Percentiles rank a stretch among this genome's conserved stretches.
Conservation (phyloP, 1,140 invertebrate species). For the Drosophila bipectinata region DNA sequence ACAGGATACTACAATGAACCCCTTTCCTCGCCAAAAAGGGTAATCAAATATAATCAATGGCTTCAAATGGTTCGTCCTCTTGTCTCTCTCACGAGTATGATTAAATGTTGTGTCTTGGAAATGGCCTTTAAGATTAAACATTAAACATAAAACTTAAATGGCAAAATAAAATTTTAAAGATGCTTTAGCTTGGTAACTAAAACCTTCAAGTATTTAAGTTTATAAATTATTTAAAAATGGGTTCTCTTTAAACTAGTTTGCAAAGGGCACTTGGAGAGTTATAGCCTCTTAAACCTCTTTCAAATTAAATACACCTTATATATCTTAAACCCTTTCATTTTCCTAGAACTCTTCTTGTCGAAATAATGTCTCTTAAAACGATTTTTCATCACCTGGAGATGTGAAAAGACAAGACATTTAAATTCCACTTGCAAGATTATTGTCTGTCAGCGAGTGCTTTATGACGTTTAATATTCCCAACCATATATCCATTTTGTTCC, state of each 20-base stretch:
- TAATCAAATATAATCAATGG: slow-evolving; percentile 48
- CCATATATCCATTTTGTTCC: background rate
- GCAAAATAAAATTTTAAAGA: background rate
- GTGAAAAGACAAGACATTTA: slow-evolving; percentile 4
- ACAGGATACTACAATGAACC: background rate
- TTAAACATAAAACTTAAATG: background rate
- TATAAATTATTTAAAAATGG: too few relatives aligned
- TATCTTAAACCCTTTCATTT: background rate
- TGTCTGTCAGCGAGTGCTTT: slow-evolving; percentile 25
- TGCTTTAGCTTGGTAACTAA: too few relatives aligned
- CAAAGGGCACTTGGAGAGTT: too few relatives aligned
- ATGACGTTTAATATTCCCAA: slow-evolving; percentile 19
- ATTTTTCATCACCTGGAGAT: slow-evolving; percentile 8
- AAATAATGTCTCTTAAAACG: background rate
- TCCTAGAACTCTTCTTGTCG: background rate
- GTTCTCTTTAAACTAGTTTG: too few relatives aligned
- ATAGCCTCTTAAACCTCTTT: too few relatives aligned
- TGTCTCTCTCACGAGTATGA: slow-evolving; percentile 13
- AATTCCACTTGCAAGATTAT: slow-evolving; percentile 24
- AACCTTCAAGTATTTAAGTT: too few relatives aligned
- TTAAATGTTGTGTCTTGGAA: slow-evolving; percentile 14
- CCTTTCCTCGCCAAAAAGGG: background rate
- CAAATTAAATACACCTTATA: too few relatives aligned
- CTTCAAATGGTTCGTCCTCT: slow-evolving; percentile 25
- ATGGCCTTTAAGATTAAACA: background rate